Evolutionary conservation across 2,797 vertebrate genomes (phyloP), one percentile per base, ranked within the genome.

Genomic region (Sphenopsis melanotis): DNA sequence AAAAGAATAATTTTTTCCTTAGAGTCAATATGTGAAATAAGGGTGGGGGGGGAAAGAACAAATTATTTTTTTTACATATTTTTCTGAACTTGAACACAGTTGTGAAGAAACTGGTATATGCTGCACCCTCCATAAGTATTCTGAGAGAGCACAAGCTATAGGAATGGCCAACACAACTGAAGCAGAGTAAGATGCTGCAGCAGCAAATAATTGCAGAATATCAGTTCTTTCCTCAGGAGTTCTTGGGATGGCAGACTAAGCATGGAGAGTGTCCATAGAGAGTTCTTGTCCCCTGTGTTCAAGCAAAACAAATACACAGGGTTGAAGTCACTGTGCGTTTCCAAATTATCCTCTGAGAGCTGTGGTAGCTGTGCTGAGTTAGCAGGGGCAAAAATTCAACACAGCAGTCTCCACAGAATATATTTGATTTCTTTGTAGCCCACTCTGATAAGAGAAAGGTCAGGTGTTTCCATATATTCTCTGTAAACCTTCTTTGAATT

Each of bases 21-120:
- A 65, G 16, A 71, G 12, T 59, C 11, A 4, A 17, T 68, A 42
- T 3, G 1, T 57, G 15, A 87, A 61, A 82, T 19, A 7, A 21
- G 19, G 3, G 9, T 21, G n/a, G 10, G 24, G 8, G n/a, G 2
- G 6, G 7, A 23, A 16, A 1, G 3, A 15, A 14, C 17, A 49
- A 44, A 20, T n/a, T 2, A 2, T 5, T 34, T 37, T 55, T 46
- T 41, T n/a, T 17, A 15, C 7, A 1, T 16, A 15, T 68, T 81
- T 84, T 87, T 65, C 30, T 76, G 29, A 63, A 65, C 24, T 84
- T 76, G 23, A 82, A 29, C 8, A 16, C 0, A 0, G 9, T 30
- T 69, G 10, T 36, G 26, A 22, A 82, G 30, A 87, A 79, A 32
- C 17, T 76, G 46, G 9, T 55, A 18, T 41, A 42, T 60, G 23